phyloP scores from a whole-genome alignment of 2,888 invertebrate species.

The Orthosia gothica region DNA sequence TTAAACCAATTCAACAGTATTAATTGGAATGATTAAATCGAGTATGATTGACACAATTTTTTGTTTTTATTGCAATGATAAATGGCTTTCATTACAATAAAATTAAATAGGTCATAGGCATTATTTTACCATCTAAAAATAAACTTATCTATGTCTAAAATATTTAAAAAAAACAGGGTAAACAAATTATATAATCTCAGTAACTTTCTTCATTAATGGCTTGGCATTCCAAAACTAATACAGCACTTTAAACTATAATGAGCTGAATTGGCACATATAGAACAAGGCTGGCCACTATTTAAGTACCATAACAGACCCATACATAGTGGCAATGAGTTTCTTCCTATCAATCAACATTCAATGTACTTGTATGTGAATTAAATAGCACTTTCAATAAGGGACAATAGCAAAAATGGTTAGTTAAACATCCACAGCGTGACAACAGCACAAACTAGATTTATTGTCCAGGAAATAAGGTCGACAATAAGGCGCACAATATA shows the following conservation, averaged over 20 bases:
- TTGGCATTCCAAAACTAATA: not conserved
- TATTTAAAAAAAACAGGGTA: not conserved
- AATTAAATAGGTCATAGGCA: not conserved
- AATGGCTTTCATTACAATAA: too few relatives aligned
- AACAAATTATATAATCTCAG: not conserved
- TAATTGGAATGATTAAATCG: not conserved
- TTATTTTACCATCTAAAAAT: not conserved
- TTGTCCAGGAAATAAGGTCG: conserved; percentile 58
- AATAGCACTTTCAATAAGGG: conserved; percentile 50
- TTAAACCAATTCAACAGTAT: not conserved
- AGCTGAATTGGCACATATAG: conserved; percentile 24
- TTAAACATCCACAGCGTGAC: conserved; percentile 19
- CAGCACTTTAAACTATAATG: not conserved
- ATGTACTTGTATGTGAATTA: conserved; percentile 37
- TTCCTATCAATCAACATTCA: conserved; percentile 37
- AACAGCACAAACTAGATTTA: conserved; percentile 42
- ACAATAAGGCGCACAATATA: conserved; percentile 28
- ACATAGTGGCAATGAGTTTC: conserved; percentile 13
- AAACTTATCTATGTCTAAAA: not conserved
- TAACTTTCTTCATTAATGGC: not conserved
- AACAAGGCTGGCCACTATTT: conserved; percentile 37
- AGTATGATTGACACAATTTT: not conserved
- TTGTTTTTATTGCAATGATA: not conserved
- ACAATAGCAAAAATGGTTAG: conserved; percentile 25
- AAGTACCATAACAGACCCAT: conserved; percentile 29